Base-by-base conservation (phyloP, 2,888 invertebrate genomes). In the Apodemia zela region DNA sequence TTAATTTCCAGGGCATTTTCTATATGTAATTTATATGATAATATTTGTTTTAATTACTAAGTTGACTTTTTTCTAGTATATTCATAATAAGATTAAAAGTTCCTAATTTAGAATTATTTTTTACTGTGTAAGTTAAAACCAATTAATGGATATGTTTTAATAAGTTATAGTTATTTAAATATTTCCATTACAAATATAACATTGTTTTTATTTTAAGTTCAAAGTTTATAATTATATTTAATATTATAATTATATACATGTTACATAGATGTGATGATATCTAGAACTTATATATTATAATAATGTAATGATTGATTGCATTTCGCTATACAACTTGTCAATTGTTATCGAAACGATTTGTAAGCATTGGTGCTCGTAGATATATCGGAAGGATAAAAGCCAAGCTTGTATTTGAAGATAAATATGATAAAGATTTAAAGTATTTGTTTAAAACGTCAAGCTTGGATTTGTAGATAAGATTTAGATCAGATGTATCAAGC, bases 361-460 rank as follows among this genome's bases (percentile, higher is more conserved):
- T 51, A 51, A 51, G 51, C n/a, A 49, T 49, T 49, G 51, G 51
- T 51, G 51, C 51, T 51, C 21, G 51, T 51, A 51, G 51, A 21
- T 51, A 51, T 51, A 18, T 18, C 21, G 51, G 51, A 51, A 54
- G 54, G 54, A 25, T 54, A 21, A 54, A 54, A 54, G 54, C 25
- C 15, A 54, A 21, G 54, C 54, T 54, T 54, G 13, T 54, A 54
- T 54, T 54, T 25, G 7, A 21, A 54, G 54, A 54, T 54, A 54
- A 54, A 17, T 18, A 54, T 11, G 54, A 42, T 42, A 42, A 42
- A 42, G 15, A 21, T 25, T 21, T 15, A 13, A 15, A 54, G 13
- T 21, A 54, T 54, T 54, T 25, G 3, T 42, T 42, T 15, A 15
- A 42, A 42, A 42, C 13, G 25, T 21, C 54, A 54, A 18, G 15